Base-by-base conservation (phyloP, 2,797 vertebrate species). In the Fratercula arctica region DNA sequence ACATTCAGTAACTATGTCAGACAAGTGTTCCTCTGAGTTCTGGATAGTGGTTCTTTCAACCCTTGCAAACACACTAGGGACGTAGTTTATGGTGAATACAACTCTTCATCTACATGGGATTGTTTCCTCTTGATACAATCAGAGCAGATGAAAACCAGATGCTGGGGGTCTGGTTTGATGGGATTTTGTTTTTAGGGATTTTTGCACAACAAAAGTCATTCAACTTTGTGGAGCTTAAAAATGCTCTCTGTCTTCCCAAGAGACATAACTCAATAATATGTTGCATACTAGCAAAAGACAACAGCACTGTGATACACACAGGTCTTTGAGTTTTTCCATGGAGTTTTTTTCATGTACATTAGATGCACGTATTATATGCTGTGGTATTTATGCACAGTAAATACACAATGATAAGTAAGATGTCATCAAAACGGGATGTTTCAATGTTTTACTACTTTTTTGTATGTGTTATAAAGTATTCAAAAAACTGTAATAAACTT, bases 131-230 rank as follows among this genome's bases (percentile, higher is more conserved):
- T 91, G 78, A 97, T 92, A 95, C 66, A 96, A 85, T 95, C 92
- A 83, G 63, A 93, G 85, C n/a, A 95, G 93, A 97, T 94, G 83
- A 95, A 90, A 93, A 91, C 69, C 95, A 97, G 88, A 96, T 97
- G 95, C 85, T 89, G 56, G 60, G 81, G 93, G 82, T 93, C 94
- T 94, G 79, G 46, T 81, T 96, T 92, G 93, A 90, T 85, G 77
- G 72, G 67, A 89, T 88, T 95, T 94, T 91, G 48, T 56, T 94
- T 94, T 88, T 63, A 90, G 43, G 29, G 69, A 94, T 88, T 92
- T 95, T 91, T 96, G 77, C 60, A 95, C 84, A 93, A 96, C 83
- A 92, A 75, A 87, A 89, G 60, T 95, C 53, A 95, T 94, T 93
- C 91, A 82, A 57, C 48, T 93, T 90, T 60, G 57, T 79, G 64